Evolutionary conservation across 2,797 vertebrate species (phyloP).

Genomic region (Ptychadena robeensis): DNA sequence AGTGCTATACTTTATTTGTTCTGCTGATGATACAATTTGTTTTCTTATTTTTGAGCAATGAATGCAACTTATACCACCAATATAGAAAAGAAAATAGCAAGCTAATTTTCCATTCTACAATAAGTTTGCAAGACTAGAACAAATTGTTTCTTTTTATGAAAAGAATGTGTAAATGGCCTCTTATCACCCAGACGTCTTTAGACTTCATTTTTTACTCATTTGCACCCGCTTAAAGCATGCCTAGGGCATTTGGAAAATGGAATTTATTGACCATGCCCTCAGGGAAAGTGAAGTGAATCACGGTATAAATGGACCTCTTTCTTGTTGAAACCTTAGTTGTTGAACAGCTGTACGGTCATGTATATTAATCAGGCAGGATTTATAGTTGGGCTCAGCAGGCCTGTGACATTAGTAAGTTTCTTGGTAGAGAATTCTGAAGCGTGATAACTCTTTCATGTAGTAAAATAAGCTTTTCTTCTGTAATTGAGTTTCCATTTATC

Average conservation of each 20-base stretch:
- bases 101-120: background rate
- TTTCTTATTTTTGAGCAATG: conserved; percentile 40
- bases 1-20: conserved; percentile 33
- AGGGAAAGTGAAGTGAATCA: conserved; percentile 3
- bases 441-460: background rate
- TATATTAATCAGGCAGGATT: background rate
- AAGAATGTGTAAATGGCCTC: background rate
- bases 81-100: background rate
- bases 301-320: background rate
- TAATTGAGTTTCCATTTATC: background rate
- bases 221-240: background rate
- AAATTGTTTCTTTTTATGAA: background rate
- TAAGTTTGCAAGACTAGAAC: background rate
- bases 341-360: background rate
- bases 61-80: conserved; percentile 21
- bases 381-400: background rate
- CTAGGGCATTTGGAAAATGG: background rate
- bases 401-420: background rate
- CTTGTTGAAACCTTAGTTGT: background rate
- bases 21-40: conserved; percentile 40
- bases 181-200: background rate
- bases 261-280: background rate
- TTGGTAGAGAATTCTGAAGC: background rate
- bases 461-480: background rate
- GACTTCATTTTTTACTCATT: background rate